Conservation (phyloP, 2,888 invertebrate species). For the Caenorhabditis sulstoni region DNA sequence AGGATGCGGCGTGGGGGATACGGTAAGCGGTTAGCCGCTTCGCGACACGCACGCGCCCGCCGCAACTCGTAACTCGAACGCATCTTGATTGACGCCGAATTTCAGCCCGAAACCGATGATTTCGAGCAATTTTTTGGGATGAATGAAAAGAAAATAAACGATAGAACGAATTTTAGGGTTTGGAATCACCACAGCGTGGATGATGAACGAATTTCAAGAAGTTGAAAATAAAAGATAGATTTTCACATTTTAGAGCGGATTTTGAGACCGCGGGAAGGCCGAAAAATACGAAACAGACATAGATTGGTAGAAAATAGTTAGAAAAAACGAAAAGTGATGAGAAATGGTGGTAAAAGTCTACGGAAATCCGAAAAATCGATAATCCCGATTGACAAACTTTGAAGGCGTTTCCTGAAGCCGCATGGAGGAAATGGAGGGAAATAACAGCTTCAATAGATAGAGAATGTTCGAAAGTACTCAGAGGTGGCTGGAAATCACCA, state of each 20-base stretch:
- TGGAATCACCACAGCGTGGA: slow-evolving; percentile 9
- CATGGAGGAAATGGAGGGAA: not conserved
- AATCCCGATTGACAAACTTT: slow-evolving; percentile 10
- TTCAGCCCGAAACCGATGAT: not conserved
- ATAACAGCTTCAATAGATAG: slow-evolving; percentile 14
- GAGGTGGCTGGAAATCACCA: not conserved
- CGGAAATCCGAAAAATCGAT: slow-evolving; percentile 34
- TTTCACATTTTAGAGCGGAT: not conserved
- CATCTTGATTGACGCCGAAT: not conserved
- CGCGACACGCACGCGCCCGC: slow-evolving; percentile 57
- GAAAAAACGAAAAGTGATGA: not conserved
- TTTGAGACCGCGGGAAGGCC: not conserved
- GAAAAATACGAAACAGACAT: not conserved
- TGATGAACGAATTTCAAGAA: not conserved
- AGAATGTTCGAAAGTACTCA: slow-evolving; percentile 33
- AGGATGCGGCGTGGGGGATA: slow-evolving; percentile 29
- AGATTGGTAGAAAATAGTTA: not conserved
- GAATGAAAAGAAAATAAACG: slow-evolving; percentile 28
- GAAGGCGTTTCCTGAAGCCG: not conserved
- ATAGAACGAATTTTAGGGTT: slow-evolving; percentile 5
- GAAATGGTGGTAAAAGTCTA: too few relatives aligned
- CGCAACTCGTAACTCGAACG: slow-evolving; percentile 13
- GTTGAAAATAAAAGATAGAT: slow-evolving; percentile 1
- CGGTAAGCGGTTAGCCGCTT: slow-evolving; percentile 49
- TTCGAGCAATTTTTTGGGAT: slow-evolving; percentile 4